Conservation (phyloP, 1,140 invertebrate genomes). For the Papilio xuthus region DNA sequence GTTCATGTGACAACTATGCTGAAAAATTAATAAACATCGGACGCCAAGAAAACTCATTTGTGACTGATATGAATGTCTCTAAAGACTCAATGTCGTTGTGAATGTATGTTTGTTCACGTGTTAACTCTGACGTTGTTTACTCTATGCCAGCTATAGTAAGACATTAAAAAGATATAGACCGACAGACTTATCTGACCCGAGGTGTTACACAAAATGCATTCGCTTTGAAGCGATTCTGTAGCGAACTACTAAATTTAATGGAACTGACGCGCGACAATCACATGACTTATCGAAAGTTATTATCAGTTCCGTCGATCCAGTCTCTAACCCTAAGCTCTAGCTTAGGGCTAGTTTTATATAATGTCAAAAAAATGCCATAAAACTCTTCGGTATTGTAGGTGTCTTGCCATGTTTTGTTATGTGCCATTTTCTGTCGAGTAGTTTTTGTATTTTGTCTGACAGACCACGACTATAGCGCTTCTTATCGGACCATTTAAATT, state of each 20-base stretch:
- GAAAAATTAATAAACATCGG: background rate
- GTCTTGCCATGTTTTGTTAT: too few relatives aligned
- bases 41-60: background rate
- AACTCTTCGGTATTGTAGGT: too few relatives aligned
- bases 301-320: too few relatives aligned
- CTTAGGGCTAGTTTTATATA: too few relatives aligned
- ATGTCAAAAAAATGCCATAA: too few relatives aligned
- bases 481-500: background rate
- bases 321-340: too few relatives aligned
- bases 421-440: background rate
- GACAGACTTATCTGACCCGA: background rate
- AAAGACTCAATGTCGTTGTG: background rate
- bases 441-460: too few relatives aligned
- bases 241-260: too few relatives aligned
- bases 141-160: constrained; percentile 9
- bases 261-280: too few relatives aligned
- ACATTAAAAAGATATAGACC: background rate
- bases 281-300: too few relatives aligned
- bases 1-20: background rate
- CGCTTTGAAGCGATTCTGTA: too few relatives aligned
- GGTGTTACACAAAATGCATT: background rate
- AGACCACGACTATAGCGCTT: too few relatives aligned
- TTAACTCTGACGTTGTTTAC: constrained; percentile 1
- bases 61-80: background rate
- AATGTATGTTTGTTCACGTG: constrained; percentile 14